Base-by-base conservation (phyloP, 2,797 vertebrate genomes). In the Bradypodion ventrale region DNA sequence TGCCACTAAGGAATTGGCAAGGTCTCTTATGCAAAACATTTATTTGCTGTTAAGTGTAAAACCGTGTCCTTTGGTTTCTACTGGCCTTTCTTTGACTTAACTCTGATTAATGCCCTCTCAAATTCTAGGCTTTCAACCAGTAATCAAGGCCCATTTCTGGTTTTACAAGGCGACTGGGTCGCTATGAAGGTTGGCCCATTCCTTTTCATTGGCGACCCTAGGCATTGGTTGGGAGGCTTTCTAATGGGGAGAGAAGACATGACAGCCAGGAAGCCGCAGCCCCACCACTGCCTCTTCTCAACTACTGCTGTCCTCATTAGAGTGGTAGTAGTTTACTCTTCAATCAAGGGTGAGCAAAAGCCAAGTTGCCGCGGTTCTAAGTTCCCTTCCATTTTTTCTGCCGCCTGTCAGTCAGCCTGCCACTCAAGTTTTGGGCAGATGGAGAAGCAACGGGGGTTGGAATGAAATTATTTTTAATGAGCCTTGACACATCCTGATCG, bases 391-490 rank as follows among this genome's bases (percentile, higher is more conserved):
- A 85, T 80, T 85, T 83, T 42, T 19, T 62, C 85, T 59, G 81
- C 44, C 56, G 75, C n/a, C 68, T 59, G 13, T 75, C 79, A 78
- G 69, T 46, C 80, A 37, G 19, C 3, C 85, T 85, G 73, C 76
- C 82, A 73, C 35, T 87, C 78, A 80, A 21, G 44, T 84, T 83
- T 86, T 82, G 27, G 80, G 69, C 25, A 27, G 70, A 75, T 40
- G 75, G 59, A 56, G 79, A 23, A 75, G 80, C 83, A 75, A 75
- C 9, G 44, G 78, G 84, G 69, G n/a, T 88, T 84, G 75, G 66
- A 87, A 88, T 87, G 74, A 90, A 93, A 87, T 82, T 62, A 86
- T 87, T 93, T 91, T 86, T 90, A 93, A 93, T 78, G 69, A 85
- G 88, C 37, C 46, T n/a, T 84, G 82, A 78, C 16, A 66, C 74